These are phyloP conservation scores for Oophaga pumilio DNA, from an alignment of 2,113 vertebrate genomes.

Conservation along the genomic window DNA sequence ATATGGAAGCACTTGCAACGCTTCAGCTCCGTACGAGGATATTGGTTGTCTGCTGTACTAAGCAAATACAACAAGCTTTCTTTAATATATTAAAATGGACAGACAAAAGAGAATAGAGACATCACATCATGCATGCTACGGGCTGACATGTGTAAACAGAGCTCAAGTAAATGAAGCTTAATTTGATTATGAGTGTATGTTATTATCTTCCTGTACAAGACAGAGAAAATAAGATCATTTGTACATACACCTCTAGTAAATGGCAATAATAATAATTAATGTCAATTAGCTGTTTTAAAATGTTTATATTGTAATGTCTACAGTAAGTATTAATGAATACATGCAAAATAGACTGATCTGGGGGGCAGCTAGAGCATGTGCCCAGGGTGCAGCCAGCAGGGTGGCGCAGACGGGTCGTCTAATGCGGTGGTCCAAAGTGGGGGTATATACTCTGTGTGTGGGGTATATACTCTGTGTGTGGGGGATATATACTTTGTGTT, in stretches of 20 bases:
- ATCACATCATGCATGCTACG: neutral
- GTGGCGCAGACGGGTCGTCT: no score
- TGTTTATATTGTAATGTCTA: neutral
- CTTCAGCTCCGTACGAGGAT: neutral
- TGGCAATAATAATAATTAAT: neutral
- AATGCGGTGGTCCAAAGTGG: no score
- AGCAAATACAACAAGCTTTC: neutral
- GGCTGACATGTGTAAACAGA: constrained; percentile 26
- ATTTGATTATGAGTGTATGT: neutral
- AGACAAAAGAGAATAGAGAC: neutral
- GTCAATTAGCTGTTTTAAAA: neutral
- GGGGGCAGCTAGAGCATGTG: no score
- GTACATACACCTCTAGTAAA: neutral
- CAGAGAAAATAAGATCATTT: neutral
- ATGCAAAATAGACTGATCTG: no score
- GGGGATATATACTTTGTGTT: no score
- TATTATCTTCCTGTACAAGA: constrained; percentile 19
- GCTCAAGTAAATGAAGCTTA: neutral
- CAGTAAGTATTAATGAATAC: neutral
- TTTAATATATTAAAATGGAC: neutral
- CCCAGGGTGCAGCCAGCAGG: no score
- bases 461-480: no score
- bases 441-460: no score
- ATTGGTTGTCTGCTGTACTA: neutral
- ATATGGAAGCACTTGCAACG: neutral